These are phyloP conservation scores for Amblyraja radiata DNA, from an alignment of 2,797 vertebrate species.

Conservation along the genomic window DNA sequence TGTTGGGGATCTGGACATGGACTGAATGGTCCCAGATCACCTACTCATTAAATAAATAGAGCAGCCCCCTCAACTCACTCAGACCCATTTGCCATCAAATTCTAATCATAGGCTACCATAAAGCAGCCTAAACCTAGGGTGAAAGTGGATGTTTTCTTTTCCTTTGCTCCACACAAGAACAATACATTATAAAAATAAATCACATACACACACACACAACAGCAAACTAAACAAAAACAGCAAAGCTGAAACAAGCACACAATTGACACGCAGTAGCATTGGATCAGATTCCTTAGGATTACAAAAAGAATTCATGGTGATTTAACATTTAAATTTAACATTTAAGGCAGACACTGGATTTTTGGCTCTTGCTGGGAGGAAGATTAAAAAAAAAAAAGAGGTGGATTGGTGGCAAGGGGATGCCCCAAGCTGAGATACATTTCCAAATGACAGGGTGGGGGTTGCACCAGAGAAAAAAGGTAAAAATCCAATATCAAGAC, in stretches of 20 bases:
- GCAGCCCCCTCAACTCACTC: not conserved
- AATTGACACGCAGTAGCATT: not conserved
- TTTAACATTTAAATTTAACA: not conserved
- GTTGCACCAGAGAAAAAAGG: not conserved
- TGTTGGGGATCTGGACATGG: not conserved
- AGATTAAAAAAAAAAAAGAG: not conserved
- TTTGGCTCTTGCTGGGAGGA: not conserved
- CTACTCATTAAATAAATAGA: not conserved
- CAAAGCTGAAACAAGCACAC: not conserved
- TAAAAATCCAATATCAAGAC: not conserved
- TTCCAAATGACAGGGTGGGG: not conserved
- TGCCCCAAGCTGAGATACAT: not conserved
- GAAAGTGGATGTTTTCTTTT: not conserved
- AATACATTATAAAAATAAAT: not conserved
- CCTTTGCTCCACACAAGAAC: not conserved
- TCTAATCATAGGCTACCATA: not conserved
- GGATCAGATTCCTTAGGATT: not conserved
- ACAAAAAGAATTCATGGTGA: not conserved
- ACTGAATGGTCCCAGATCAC: not conserved
- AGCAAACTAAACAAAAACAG: not conserved
- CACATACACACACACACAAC: not conserved
- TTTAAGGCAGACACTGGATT: conserved; percentile 22
- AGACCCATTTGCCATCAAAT: not conserved
- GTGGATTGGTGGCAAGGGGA: not conserved
- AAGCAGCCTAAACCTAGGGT: not conserved